These are phyloP conservation scores for Connochaetes taurinus DNA, from an alignment of 2,113 vertebrate genomes.

Conservation along the genomic window DNA sequence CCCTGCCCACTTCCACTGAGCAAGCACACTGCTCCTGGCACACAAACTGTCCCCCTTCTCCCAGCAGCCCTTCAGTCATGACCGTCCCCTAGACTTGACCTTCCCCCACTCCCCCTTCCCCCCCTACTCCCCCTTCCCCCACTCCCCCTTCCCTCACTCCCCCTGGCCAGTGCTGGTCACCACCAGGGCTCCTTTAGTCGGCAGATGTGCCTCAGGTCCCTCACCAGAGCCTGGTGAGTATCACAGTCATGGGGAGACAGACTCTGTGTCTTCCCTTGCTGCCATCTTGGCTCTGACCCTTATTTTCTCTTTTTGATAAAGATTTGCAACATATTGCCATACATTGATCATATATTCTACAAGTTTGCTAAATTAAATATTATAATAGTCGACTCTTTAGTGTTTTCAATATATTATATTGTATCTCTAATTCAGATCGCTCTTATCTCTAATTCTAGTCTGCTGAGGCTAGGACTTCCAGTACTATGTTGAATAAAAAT, in stretches of 20 bases:
- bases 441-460: neutral
- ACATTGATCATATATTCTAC: neutral
- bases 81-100: too few species aligned
- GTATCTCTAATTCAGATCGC: neutral
- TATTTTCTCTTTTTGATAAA: neutral
- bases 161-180: neutral
- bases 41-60: neutral
- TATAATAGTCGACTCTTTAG: neutral
- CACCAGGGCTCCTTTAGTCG: neutral
- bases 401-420: neutral
- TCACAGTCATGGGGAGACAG: neutral
- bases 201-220: neutral
- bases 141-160: too few species aligned
- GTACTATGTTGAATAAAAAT: neutral
- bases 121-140: neutral
- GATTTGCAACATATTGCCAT: neutral
- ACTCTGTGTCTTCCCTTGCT: neutral
- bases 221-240: neutral
- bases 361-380: neutral
- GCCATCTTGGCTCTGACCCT: neutral
- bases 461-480: neutral
- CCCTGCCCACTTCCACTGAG: neutral
- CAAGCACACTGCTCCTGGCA: neutral
- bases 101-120: too few species aligned
- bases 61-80: neutral